Conservation (phyloP, 2,888 invertebrate genomes). For the Amphipoea lucens region DNA sequence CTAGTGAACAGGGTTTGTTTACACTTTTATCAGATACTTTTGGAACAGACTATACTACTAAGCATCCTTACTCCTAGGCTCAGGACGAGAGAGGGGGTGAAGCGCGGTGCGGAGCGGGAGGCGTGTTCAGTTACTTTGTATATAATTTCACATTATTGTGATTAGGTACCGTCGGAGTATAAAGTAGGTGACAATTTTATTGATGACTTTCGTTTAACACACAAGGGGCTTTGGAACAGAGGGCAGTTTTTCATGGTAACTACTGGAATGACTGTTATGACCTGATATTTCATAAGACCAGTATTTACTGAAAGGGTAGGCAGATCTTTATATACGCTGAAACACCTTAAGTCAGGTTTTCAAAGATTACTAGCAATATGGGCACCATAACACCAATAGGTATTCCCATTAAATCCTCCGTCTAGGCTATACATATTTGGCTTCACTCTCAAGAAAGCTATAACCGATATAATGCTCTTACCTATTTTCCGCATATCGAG, state of each 20-base stretch:
- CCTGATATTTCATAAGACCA: not conserved
- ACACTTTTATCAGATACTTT: not conserved
- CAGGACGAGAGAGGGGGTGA: not conserved
- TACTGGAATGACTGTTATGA: not conserved
- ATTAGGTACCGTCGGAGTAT: slow-evolving; percentile 38
- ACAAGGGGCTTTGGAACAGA: not conserved
- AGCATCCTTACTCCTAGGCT: not conserved
- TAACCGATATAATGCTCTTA: not conserved
- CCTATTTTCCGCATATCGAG: not conserved
- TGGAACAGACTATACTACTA: not conserved
- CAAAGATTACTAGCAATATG: not conserved
- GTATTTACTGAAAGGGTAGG: too few relatives aligned
- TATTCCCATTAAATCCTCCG: not conserved
- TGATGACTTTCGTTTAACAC: not conserved
- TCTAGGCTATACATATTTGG: not conserved
- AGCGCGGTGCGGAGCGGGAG: not conserved
- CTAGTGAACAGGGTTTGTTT: not conserved
- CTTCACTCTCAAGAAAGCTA: not conserved
- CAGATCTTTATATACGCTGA: not conserved
- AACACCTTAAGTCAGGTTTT: not conserved
- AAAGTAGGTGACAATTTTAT: slow-evolving; percentile 4
- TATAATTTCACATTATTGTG: slow-evolving; percentile 47
- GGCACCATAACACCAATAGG: not conserved
- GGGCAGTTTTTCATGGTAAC: not conserved
- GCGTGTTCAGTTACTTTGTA: slow-evolving; percentile 48